Evolutionary conservation across 1,140 invertebrate genomes (phyloP).

Genomic region (Apis mellifera): DNA sequence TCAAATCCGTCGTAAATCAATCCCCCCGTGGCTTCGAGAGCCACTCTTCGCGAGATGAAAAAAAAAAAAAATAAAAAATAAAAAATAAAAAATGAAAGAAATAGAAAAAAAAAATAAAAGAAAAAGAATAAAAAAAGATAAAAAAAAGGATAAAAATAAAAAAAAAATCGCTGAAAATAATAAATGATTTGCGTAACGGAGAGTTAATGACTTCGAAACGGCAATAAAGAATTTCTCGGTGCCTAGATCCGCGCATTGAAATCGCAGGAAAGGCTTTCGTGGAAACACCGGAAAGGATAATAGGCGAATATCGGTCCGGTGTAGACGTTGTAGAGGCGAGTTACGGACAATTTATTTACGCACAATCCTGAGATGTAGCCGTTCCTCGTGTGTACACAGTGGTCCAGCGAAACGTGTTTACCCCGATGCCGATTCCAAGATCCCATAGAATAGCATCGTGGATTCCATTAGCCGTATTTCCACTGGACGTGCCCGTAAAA

Average conservation of each 20-base stretch:
- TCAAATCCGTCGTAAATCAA: not conserved
- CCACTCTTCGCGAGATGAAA: too few relatives aligned
- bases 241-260: not conserved
- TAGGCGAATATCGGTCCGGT: conserved; percentile 14
- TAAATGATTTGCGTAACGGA: not conserved
- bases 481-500: conserved; percentile 45
- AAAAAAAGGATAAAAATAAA: not conserved
- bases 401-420: not conserved
- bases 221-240: not conserved
- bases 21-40: rapidly evolving
- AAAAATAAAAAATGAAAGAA: not conserved
- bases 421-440: conserved; percentile 37
- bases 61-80: not conserved
- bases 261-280: not conserved
- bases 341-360: conserved; percentile 51
- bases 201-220: not conserved
- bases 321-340: not conserved
- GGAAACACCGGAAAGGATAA: conserved; percentile 22
- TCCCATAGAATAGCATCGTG: conserved; percentile 17
- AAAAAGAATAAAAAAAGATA: too few relatives aligned
- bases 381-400: not conserved
- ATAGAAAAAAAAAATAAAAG: too few relatives aligned
- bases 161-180: not conserved
- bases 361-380: conserved; percentile 18
- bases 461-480: conserved; percentile 56